phyloP scores from a whole-genome alignment of 2,113 vertebrate genomes.

The Nematolebias whitei region DNA sequence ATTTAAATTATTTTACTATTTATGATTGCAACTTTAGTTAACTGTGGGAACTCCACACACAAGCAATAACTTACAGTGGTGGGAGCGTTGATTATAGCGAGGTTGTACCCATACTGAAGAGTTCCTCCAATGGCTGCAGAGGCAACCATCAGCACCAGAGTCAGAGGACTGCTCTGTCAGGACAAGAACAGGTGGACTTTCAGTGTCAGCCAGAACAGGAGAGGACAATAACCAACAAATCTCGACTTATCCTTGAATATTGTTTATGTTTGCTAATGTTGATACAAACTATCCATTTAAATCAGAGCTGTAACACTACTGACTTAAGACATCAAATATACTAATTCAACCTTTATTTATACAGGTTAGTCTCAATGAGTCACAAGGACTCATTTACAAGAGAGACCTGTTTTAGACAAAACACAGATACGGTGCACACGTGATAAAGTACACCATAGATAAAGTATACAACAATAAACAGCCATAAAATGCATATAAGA shows the following conservation, averaged over 20 bases:
- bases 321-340: too few species aligned
- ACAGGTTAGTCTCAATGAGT: too few species aligned
- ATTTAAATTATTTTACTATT: neutral
- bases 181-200: slow-evolving; percentile 7
- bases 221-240: too few species aligned
- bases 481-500: too few species aligned
- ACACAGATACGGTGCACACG: too few species aligned
- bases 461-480: too few species aligned
- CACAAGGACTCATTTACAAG: too few species aligned
- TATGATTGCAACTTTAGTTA: too few species aligned
- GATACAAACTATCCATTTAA: too few species aligned
- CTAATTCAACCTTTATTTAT: too few species aligned
- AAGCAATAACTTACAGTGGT: slow-evolving; percentile 78
- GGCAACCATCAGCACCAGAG: slow-evolving; percentile 84
- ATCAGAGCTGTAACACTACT: neutral
- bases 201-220: neutral
- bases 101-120: slow-evolving; percentile 92
- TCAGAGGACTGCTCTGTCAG: slow-evolving; percentile 73
- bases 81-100: slow-evolving; percentile 90
- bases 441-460: too few species aligned
- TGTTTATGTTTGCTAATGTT: neutral
- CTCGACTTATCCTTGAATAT: neutral
- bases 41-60: neutral
- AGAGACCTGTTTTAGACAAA: too few species aligned
- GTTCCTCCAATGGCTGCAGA: slow-evolving; percentile 90